Evolutionary conservation across 2,888 invertebrate genomes (phyloP).

Genomic region (Siphlonurus alternatus): DNA sequence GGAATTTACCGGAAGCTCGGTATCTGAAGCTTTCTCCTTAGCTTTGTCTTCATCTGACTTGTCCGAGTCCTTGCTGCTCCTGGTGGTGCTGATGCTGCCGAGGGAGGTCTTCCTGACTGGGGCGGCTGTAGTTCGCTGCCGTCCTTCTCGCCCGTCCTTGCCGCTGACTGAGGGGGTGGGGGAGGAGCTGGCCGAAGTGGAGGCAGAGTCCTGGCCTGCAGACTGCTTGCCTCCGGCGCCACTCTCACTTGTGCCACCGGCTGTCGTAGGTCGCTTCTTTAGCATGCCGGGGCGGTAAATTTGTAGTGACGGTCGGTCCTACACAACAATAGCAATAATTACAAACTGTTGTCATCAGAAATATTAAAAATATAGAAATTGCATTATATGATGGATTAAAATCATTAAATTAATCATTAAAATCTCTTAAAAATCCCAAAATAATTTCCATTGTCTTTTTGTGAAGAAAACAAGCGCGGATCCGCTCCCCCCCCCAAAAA

Average conservation of each 20-base stretch:
- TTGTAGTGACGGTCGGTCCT: constrained; percentile 79
- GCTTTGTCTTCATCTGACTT: constrained; percentile 1
- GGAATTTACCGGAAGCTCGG: constrained; percentile 6
- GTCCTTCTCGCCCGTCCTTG: neutral
- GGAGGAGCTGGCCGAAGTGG: neutral
- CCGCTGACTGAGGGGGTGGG: neutral
- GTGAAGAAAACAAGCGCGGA: no score
- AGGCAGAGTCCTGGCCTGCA: neutral
- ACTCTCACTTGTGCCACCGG: neutral
- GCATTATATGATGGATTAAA: no score
- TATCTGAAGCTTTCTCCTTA: neutral
- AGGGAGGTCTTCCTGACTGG: neutral
- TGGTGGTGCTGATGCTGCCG: neutral
- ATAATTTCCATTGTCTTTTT: no score
- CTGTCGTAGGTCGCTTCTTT: neutral
- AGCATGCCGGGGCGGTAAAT: constrained; percentile 78
- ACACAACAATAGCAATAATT: constrained; percentile 16
- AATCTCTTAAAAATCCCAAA: no score
- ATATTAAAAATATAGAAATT: no score
- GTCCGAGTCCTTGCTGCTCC: neutral
- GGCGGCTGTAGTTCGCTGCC: no score
- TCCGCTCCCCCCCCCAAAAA: no score
- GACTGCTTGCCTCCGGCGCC: neutral
- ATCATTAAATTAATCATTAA: no score
- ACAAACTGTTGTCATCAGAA: no score